Conservation (phyloP, 2,113 vertebrate species). For the Halichoerus grypus region DNA sequence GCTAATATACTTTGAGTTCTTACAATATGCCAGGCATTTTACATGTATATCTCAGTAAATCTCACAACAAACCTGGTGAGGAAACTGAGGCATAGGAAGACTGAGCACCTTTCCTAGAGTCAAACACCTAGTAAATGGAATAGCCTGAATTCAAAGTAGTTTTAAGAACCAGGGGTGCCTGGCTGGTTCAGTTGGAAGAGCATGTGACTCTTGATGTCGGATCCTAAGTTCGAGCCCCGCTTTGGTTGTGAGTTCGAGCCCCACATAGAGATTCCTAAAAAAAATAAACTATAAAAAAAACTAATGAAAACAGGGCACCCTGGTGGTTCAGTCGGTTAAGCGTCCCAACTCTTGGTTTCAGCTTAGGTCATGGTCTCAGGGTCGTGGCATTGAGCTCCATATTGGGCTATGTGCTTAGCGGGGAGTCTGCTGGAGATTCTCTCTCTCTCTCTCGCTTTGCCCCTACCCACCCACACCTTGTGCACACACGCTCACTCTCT, state of each 20-base stretch:
- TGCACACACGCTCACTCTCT: background rate
- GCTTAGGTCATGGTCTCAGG: background rate
- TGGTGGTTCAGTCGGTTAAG: background rate
- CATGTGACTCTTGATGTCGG: background rate
- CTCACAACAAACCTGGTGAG: background rate
- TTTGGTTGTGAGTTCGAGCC: background rate
- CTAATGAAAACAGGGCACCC: background rate
- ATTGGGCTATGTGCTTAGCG: background rate
- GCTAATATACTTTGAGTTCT: constrained; percentile 3
- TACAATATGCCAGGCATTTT: background rate
- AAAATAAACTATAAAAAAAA: background rate
- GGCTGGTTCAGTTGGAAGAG: background rate
- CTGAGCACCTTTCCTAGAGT: background rate
- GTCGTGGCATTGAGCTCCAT: background rate
- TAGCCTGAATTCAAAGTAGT: background rate
- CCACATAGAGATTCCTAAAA: background rate
- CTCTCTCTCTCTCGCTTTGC: background rate
- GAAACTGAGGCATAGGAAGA: background rate
- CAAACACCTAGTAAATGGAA: background rate
- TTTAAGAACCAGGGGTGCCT: background rate
- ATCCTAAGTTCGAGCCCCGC: background rate
- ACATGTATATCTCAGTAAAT: background rate
- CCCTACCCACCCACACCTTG: background rate
- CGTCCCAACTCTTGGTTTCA: background rate
- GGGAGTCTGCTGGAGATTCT: background rate